A percentile compares a stretch with the other conserved stretches of the same genome.
These are phyloP conservation scores for Neuroterus valhalla DNA, from an alignment of 1,140 invertebrate species.

Conservation along the genomic window DNA sequence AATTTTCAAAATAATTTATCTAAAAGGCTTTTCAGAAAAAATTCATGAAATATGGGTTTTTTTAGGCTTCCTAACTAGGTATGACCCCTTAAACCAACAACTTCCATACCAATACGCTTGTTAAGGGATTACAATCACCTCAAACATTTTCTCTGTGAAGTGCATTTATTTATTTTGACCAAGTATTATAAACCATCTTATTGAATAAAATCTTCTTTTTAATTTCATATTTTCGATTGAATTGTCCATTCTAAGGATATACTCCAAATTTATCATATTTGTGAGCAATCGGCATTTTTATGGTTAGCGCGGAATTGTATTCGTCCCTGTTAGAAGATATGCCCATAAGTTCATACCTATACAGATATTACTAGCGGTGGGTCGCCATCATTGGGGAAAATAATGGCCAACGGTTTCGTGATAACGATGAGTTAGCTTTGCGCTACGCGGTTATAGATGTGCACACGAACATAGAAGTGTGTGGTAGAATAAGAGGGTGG, in stretches of 20 bases:
- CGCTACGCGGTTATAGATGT: conserved; percentile 45
- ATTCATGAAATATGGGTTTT: too few relatives aligned
- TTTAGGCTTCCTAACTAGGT: too few relatives aligned
- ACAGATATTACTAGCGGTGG: conserved; percentile 17
- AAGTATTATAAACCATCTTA: too few relatives aligned
- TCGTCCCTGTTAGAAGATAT: not conserved
- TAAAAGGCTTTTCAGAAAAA: too few relatives aligned
- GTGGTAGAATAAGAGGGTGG: conserved; percentile 31
- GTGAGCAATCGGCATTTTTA: conserved; percentile 5
- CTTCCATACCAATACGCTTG: too few relatives aligned
- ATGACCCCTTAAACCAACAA: too few relatives aligned
- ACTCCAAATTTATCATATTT: not conserved
- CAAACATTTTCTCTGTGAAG: too few relatives aligned
- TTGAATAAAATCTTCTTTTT: too few relatives aligned
- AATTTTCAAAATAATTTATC: too few relatives aligned
- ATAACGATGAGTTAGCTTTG: conserved; percentile 72
- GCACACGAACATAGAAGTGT: conserved; percentile 37
- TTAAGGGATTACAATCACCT: too few relatives aligned
- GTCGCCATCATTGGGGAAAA: conserved; percentile 64
- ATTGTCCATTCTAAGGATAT: not conserved
- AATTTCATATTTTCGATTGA: not conserved
- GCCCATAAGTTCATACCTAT: conserved; percentile 8
- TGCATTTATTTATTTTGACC: too few relatives aligned
- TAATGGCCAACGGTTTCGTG: conserved; percentile 67
- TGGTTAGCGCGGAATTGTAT: not conserved